Evolutionary conservation across 2,888 invertebrate species (phyloP).

Genomic region (Torymus texanus): DNA sequence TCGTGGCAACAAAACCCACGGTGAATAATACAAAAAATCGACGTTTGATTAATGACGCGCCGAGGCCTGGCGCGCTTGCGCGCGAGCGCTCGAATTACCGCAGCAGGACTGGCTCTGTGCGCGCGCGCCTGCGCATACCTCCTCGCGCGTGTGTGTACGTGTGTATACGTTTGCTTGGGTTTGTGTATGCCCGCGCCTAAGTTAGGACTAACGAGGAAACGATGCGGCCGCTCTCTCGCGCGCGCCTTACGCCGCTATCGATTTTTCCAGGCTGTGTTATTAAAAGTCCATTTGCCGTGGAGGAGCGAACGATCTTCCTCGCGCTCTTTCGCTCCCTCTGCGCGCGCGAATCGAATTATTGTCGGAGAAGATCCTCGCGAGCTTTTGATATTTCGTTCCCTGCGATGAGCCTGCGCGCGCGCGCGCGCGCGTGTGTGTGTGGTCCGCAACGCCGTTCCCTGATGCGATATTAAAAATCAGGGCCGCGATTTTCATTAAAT

Average conservation of each 20-base stretch:
- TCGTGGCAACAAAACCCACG: conserved; percentile 51
- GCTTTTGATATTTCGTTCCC: conserved; percentile 28
- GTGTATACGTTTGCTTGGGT: no score
- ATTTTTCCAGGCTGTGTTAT: conserved; percentile 61
- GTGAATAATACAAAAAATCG: conserved; percentile 35
- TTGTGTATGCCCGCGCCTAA: conserved; percentile 10
- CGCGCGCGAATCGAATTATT: conserved; percentile 42
- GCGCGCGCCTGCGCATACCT: not conserved
- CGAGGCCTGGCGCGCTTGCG: conserved; percentile 5
- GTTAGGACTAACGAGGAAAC: conserved; percentile 50
- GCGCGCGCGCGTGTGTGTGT: conserved; percentile 8
- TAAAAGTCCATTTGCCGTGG: conserved; percentile 61
- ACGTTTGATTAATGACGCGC: conserved; percentile 53
- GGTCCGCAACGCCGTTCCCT: conserved; percentile 10
- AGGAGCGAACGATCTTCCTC: conserved; percentile 40
- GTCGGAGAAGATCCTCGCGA: not conserved
- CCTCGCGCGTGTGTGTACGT: no score
- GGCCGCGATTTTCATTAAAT: conserved; percentile 28
- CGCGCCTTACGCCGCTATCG: conserved; percentile 58
- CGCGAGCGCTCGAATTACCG: conserved; percentile 44
- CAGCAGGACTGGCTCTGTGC: not conserved
- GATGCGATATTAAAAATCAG: conserved; percentile 44
- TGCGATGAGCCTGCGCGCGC: not conserved
- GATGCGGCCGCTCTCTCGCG: conserved; percentile 37
- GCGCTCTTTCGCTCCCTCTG: no score